Base-by-base conservation (phyloP, 2,888 invertebrate genomes). In the Odontocolon sp. region DNA sequence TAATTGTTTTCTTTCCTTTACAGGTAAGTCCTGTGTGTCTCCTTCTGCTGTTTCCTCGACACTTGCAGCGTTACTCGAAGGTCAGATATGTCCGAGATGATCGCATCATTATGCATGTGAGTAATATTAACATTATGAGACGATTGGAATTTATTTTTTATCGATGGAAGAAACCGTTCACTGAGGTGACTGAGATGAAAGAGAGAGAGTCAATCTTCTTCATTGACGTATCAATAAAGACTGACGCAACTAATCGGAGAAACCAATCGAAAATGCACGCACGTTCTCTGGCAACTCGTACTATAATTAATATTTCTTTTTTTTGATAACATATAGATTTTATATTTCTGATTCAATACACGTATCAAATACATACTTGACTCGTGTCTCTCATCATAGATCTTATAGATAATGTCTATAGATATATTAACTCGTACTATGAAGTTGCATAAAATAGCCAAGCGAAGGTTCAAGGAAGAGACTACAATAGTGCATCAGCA, bases 61-160 rank as follows among this genome's bases (percentile, higher is more conserved):
- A 18, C 14, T 36, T n/a, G 82, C 81, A 82, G 83, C 83, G 80
- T 80, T 80, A 80, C 79, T 77, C 83, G 80, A 81, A 82, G 80
- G 82, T 80, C 83, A 80, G 84, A 87, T 86, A 85, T 83, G 82
- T 80, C 81, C 81, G 67, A 54, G 74, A 52, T 59, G 63, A 79
- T 81, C 42, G 50, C 50, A 56, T 69, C 61, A 38, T 59, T 56
- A 28, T 54, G 36, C 40, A 38, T 47, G 64, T 64, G 66, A 67
- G 61, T 78, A 64, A 69, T 78, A 33, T 42, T 47, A 31, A 26
- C 40, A 33, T 56, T 23, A 72, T 56, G 14, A 28, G 31, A 47
- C 31, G 63, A 57, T 70, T 50, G 69, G 64, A 69, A 76, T 76
- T 57, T 64, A 40, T 76, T 52, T 14, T 36, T 11, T 3, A 14